phyloP scores from a whole-genome alignment of 2,888 invertebrate species.

The Sinodicranocentrus sp. region DNA sequence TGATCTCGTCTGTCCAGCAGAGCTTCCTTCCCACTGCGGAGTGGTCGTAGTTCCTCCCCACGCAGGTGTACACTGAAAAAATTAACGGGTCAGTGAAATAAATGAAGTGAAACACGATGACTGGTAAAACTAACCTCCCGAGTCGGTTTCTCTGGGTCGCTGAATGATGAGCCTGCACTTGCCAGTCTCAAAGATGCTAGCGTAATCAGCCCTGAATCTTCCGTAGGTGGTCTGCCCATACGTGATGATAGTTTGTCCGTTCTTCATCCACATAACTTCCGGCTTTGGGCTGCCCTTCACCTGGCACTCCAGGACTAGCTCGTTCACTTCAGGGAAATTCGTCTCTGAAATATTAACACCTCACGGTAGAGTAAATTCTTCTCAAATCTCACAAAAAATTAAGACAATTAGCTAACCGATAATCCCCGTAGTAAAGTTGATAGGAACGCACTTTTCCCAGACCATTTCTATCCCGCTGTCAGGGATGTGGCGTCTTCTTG shows the following conservation, averaged over 20 bases:
- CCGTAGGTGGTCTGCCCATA: slow-evolving; percentile 54
- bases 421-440: slow-evolving; percentile 87
- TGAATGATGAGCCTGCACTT: slow-evolving; percentile 62
- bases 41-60: slow-evolving; percentile 87
- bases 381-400: too few species aligned
- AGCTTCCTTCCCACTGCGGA: slow-evolving; percentile 37
- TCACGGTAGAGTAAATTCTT: too few species aligned
- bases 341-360: slow-evolving; percentile 82
- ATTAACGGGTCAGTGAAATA: too few species aligned
- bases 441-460: slow-evolving; percentile 80
- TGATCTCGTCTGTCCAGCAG: slow-evolving; percentile 49
- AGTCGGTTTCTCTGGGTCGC: slow-evolving; percentile 59
- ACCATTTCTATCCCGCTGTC: too few species aligned
- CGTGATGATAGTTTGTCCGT: slow-evolving; percentile 81
- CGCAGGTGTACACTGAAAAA: slow-evolving; percentile 86
- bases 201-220: slow-evolving; percentile 53
- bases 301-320: slow-evolving; percentile 88
- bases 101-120: too few species aligned
- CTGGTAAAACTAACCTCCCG: slow-evolving; percentile 25
- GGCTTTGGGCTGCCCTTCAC: slow-evolving; percentile 87
- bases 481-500: neutral
- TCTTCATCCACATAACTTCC: slow-evolving; percentile 87
- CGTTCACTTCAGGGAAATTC: slow-evolving; percentile 86
- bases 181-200: slow-evolving; percentile 52
- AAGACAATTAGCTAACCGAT: slow-evolving; percentile 81